Evolutionary conservation across 2,888 invertebrate species (phyloP).

Genomic region (Reticulitermes lucifugus): DNA sequence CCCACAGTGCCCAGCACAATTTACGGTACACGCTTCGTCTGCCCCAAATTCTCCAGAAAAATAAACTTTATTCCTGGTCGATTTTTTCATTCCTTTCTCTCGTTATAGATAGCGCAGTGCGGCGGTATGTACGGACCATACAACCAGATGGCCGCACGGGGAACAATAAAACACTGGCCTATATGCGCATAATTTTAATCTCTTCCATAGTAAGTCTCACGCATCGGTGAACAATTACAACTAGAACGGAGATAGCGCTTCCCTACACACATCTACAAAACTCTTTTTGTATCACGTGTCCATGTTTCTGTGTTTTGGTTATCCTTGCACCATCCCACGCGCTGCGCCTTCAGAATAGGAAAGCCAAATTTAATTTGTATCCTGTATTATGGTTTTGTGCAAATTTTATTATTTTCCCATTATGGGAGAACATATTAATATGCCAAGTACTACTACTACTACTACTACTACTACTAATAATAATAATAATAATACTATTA

Average conservation of each 20-base stretch:
- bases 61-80: conserved; percentile 35
- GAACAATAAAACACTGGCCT: conserved; percentile 39
- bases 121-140: background rate
- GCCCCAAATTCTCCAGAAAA: conserved; percentile 45
- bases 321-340: no score
- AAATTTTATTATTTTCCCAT: no score
- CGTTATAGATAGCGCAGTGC: background rate
- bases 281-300: background rate
- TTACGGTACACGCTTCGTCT: conserved; percentile 38
- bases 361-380: no score
- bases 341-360: no score
- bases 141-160: conserved; percentile 7
- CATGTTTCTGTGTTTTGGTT: background rate
- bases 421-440: no score
- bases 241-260: conserved; percentile 5
- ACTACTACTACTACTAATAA: no score
- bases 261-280: conserved; percentile 4
- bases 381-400: no score
- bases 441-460: no score
- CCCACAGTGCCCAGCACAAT: background rate
- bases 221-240: conserved; percentile 16
- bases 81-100: background rate
- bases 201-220: conserved; percentile 24
- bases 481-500: no score
- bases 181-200: conserved; percentile 42